These are phyloP conservation scores for Habropoda laboriosa DNA, from an alignment of 1,140 invertebrate genomes.

Conservation along the genomic window DNA sequence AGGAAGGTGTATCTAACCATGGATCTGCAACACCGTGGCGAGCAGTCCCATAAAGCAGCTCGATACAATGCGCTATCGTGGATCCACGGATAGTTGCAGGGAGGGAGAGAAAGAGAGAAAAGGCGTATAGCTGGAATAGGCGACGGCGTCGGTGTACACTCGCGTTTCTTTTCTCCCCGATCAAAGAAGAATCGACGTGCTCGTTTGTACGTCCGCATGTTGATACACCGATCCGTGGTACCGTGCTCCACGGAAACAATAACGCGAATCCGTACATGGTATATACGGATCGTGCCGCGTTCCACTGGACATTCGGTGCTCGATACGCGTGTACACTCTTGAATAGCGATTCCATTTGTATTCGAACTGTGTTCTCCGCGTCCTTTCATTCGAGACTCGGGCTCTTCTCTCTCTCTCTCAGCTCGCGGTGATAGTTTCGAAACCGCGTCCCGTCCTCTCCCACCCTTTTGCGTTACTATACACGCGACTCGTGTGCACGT, in stretches of 20 bases:
- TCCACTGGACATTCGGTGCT: slow-evolving; percentile 30
- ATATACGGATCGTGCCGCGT: slow-evolving; percentile 37
- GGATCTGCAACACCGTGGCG: neutral
- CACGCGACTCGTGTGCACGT: slow-evolving; percentile 34
- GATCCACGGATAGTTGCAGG: slow-evolving; percentile 21
- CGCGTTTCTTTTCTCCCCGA: slow-evolving; percentile 36
- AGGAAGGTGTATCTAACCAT: neutral
- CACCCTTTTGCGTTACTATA: too few relatives aligned
- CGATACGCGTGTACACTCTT: slow-evolving; percentile 50
- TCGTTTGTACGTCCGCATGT: slow-evolving; percentile 44
- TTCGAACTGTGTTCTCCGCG: slow-evolving; percentile 62
- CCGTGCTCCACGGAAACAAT: slow-evolving; percentile 56
- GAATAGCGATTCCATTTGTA: slow-evolving; percentile 72
- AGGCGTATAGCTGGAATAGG: slow-evolving; percentile 17
- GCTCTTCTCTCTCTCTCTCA: too few relatives aligned
- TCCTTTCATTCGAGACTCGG: slow-evolving; percentile 48
- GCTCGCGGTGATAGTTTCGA: slow-evolving; percentile 62
- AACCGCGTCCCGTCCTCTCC: slow-evolving; percentile 38
- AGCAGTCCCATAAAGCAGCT: slow-evolving; percentile 27
- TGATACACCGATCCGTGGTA: slow-evolving; percentile 47
- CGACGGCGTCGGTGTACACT: slow-evolving; percentile 27
- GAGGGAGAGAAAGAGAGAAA: too few relatives aligned
- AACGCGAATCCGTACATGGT: slow-evolving; percentile 71
- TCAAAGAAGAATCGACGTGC: slow-evolving; percentile 41
- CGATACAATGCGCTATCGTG: slow-evolving; percentile 41